Evolutionary conservation across 2,888 invertebrate species (phyloP).

Genomic region (Aproaerema taeniolella): DNA sequence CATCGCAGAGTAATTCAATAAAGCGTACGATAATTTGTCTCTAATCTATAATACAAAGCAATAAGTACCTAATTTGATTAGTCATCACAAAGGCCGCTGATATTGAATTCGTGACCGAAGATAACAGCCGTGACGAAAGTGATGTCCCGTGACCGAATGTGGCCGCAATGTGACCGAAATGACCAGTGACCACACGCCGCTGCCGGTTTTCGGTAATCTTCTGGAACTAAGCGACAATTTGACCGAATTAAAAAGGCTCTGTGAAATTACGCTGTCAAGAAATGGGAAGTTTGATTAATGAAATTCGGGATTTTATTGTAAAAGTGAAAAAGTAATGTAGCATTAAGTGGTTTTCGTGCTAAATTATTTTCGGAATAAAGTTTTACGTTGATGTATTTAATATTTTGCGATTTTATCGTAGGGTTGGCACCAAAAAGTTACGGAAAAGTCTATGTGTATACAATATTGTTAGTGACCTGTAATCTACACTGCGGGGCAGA

Average conservation of each 20-base stretch:
- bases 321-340: too few species aligned
- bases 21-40: constrained; percentile 2
- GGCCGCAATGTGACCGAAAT: constrained; percentile 23
- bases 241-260: constrained; percentile 19
- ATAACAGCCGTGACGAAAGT: constrained; percentile 44
- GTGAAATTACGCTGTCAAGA: constrained; percentile 11
- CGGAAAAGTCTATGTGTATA: too few species aligned
- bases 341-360: too few species aligned
- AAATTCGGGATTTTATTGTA: too few species aligned
- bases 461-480: too few species aligned
- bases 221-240: constrained; percentile 24
- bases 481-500: too few species aligned
- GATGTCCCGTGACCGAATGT: constrained; percentile 37
- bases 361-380: too few species aligned
- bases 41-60: constrained; percentile 1
- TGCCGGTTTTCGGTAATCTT: constrained; percentile 23
- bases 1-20: too few species aligned
- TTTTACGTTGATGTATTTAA: too few species aligned
- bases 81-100: constrained; percentile 32
- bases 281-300: constrained; percentile 11
- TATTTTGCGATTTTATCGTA: too few species aligned
- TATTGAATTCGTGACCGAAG: constrained; percentile 50
- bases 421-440: too few species aligned
- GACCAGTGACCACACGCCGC: constrained; percentile 23
- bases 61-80: constrained; percentile 36